phyloP scores from a whole-genome alignment of 1,140 invertebrate species.

The honey bee (Apis mellifera) region Amel_HAv3.1 CM009933.2:6447001-6447500 shows the following conservation, averaged over 20 bases:
- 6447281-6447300: background rate
- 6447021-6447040: background rate
- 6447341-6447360: background rate
- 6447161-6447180: slow-evolving; percentile 58
- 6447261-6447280: slow-evolving; percentile 21
- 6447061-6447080: slow-evolving; percentile 69
- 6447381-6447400: background rate
- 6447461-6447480: background rate
- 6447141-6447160: slow-evolving; percentile 45
- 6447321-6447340: background rate
- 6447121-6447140: slow-evolving; percentile 60
- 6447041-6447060: slow-evolving; percentile 67
- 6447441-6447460: background rate
- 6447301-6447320: background rate
- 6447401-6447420: background rate
- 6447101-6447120: slow-evolving; percentile 35
- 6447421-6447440: background rate
- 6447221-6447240: slow-evolving; percentile 32
- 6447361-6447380: background rate
- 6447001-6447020: background rate
- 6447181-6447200: slow-evolving; percentile 39
- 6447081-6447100: slow-evolving; percentile 51
- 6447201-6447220: slow-evolving; percentile 39
- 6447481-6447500: background rate
- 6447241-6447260: slow-evolving; percentile 52